Evolutionary conservation across 2,888 invertebrate species (phyloP).

Genomic region (Spatulosminthurus flaviceps): DNA sequence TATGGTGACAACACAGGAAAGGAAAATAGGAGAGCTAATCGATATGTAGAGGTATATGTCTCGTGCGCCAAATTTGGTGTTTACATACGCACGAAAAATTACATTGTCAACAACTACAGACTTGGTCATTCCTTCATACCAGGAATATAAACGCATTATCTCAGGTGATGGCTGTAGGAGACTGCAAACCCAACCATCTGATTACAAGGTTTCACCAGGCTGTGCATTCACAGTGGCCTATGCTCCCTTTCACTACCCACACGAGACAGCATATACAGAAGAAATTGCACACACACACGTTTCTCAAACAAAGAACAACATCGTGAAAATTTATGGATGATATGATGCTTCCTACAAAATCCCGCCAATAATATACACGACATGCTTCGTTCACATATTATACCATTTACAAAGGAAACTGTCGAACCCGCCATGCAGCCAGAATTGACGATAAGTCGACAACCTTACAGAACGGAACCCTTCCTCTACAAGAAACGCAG

Average conservation of each 20-base stretch:
- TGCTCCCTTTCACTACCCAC: too few species aligned
- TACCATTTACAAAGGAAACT: neutral
- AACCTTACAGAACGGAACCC: too few species aligned
- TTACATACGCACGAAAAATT: neutral
- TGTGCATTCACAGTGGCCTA: too few species aligned
- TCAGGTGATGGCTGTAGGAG: neutral
- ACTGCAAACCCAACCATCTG: too few species aligned
- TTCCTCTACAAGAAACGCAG: too few species aligned
- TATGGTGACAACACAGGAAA: neutral
- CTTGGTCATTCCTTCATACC: neutral
- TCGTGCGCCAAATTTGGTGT: neutral
- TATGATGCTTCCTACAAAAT: slow-evolving; percentile 1
- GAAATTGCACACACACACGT: neutral
- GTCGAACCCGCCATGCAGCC: neutral
- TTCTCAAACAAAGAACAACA: neutral
- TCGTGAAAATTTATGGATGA: slow-evolving; percentile 1
- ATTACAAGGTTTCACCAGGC: too few species aligned
- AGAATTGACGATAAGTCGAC: too few species aligned
- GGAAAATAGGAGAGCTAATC: slow-evolving; percentile 7
- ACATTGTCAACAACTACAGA: neutral
- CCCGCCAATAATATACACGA: neutral
- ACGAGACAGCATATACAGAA: too few species aligned
- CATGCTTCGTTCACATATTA: slow-evolving; percentile 10
- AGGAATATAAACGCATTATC: neutral
- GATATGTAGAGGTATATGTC: neutral